phyloP scores from a whole-genome alignment of 2,888 invertebrate species.

The Drosophila anomalata region DNA sequence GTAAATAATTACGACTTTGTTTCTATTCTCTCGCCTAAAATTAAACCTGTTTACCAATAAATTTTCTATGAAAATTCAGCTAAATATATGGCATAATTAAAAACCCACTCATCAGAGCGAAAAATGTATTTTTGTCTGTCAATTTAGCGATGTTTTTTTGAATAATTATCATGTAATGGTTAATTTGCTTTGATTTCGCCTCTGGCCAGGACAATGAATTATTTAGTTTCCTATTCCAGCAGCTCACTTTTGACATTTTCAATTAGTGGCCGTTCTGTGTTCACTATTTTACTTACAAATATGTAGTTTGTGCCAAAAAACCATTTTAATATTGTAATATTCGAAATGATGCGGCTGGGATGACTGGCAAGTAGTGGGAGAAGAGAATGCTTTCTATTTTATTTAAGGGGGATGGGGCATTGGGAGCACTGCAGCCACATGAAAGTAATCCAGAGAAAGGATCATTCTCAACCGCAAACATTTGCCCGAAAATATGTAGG shows the following conservation, averaged over 20 bases:
- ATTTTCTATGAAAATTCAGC: neutral
- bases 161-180: slow-evolving; percentile 40
- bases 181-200: slow-evolving; percentile 64
- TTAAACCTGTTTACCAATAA: neutral
- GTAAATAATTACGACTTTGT: slow-evolving; percentile 29
- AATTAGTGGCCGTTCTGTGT: slow-evolving; percentile 53
- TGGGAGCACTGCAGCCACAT: slow-evolving; percentile 61
- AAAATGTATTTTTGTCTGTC: slow-evolving; percentile 19
- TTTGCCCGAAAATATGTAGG: slow-evolving; percentile 67
- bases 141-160: slow-evolving; percentile 16
- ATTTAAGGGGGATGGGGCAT: slow-evolving; percentile 13
- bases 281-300: neutral
- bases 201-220: slow-evolving; percentile 20
- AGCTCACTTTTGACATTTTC: slow-evolving; percentile 66
- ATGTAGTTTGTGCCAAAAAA: neutral
- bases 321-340: slow-evolving; percentile 36
- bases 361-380: neutral
- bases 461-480: slow-evolving; percentile 67
- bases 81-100: slow-evolving; percentile 15
- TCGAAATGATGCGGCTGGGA: slow-evolving; percentile 3
- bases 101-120: slow-evolving; percentile 5
- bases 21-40: slow-evolving; percentile 16
- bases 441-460: slow-evolving; percentile 72
- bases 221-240: slow-evolving; percentile 62
- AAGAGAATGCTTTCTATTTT: slow-evolving; percentile 14